Conservation (phyloP, 2,797 vertebrate genomes). For the Pseudocheirus occidentalis region DNA sequence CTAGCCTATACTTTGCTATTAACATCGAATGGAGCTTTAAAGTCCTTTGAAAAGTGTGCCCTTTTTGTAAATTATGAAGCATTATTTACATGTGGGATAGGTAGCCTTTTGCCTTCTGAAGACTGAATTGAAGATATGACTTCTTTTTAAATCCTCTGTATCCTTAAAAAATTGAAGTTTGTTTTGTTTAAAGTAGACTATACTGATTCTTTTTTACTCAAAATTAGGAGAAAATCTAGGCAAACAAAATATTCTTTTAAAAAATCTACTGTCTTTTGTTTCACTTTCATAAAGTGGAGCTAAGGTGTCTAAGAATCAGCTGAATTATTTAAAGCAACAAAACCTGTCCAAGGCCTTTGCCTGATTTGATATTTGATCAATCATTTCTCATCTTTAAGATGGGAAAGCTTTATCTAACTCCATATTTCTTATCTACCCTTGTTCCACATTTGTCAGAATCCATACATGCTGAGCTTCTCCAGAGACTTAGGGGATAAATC, state of each 20-base stretch:
- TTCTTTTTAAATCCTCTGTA: neutral
- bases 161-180: neutral
- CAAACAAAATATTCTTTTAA: neutral
- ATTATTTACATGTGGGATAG: rapidly evolving
- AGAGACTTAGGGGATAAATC: conserved; percentile 6
- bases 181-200: neutral
- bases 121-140: neutral
- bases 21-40: conserved; percentile 50
- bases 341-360: neutral
- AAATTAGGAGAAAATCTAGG: neutral
- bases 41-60: neutral
- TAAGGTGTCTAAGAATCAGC: neutral
- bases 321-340: conserved; percentile 23
- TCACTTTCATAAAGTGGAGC: neutral
- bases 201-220: neutral
- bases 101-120: neutral
- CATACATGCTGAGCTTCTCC: neutral
- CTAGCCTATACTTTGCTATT: conserved; percentile 64
- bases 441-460: neutral
- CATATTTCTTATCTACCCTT: neutral
- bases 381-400: conserved; percentile 31
- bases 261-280: neutral
- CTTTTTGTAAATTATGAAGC: conserved; percentile 47
- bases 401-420: neutral
- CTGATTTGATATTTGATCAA: conserved; percentile 44